Evolutionary conservation across 53 echinoderm and acorn worm genomes (phyloP), one percentile per base, ranked within the genome.

Genomic region (Actinopyga echinites): DNA sequence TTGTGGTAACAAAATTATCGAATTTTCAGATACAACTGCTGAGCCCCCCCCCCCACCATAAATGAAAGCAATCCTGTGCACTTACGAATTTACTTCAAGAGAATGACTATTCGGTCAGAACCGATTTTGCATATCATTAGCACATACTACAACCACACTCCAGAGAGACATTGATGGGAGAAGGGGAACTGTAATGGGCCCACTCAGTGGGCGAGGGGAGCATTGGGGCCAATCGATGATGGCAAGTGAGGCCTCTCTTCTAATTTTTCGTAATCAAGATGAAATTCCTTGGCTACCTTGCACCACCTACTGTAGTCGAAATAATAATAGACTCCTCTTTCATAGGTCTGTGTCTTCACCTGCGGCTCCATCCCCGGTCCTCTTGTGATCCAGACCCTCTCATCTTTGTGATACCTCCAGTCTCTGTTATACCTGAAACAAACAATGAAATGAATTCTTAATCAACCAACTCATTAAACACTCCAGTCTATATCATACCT

Each of bases 191-290:
- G 44, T 24, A 21, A 73, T 85, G 82, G 64, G 82, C 75, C 62
- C 77, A 78, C 74, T 89, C 89, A 32, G 89, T 77, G 93, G 45
- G 90, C 87, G 19, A 89, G 93, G 13, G 95, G 93, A 23, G 89
- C 88, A 86, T 97, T 97, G 75, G 94, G 97, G 54, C 91, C 90
- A 69, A 97, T 92, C 63, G 97, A 94, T 10, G 97, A 91, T 23
- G 97, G 97, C 86, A 97, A 65, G 84, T 97, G 97, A 43, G 97
- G 96, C 74, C 97, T 89, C 86, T 97, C 97, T 90, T 97, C 97
- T 21, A 97, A 87, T 66, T 97, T 97, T 79, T 97, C 97, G 64
- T 97, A 97, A 57, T 97, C 97, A 57, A 97, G 84, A 84, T 97
- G 97, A 89, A 97, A 97, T 79, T 97, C 97, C 83, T 97, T 97